A percentile compares a stretch with the other conserved stretches of the same genome.
Conservation (phyloP, 2,113 vertebrate species). For the Neotragus moschatus region DNA sequence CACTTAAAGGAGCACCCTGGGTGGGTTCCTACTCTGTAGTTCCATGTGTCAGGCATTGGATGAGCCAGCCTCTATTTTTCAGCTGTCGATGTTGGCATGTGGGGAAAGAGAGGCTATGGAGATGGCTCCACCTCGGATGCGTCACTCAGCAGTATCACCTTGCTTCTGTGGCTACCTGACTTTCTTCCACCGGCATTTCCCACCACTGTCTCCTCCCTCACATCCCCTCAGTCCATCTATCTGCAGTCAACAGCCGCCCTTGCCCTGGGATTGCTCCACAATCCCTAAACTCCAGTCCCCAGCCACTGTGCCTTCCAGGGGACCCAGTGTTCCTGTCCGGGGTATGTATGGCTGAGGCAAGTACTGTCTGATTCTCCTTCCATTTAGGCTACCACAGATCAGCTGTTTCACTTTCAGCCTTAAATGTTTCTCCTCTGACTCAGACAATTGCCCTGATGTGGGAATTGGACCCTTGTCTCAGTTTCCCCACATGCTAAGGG, state of each 20-base stretch:
- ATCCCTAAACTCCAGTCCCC: not conserved
- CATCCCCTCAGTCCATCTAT: not conserved
- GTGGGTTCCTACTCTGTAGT: not conserved
- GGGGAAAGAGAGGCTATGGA: not conserved
- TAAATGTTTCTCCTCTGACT: not conserved
- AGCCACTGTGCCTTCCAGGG: not conserved
- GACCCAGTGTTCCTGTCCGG: not conserved
- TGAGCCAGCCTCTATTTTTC: not conserved
- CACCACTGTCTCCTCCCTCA: not conserved
- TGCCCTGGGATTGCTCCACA: not conserved
- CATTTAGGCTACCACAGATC: not conserved
- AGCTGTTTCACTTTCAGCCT: not conserved
- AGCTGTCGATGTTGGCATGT: not conserved
- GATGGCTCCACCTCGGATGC: accelerated
- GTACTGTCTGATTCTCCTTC: not conserved
- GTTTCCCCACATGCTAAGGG: not conserved
- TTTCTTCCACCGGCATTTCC: not conserved
- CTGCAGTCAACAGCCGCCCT: not conserved
- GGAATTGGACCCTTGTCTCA: not conserved
- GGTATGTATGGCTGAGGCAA: not conserved
- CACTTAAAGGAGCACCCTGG: not conserved
- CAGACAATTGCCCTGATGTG: not conserved
- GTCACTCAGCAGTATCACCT: not conserved
- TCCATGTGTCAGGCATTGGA: not conserved
- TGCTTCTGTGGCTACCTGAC: not conserved